Base-by-base conservation (phyloP, 1,140 invertebrate genomes). In the Hestina assimilis region DNA sequence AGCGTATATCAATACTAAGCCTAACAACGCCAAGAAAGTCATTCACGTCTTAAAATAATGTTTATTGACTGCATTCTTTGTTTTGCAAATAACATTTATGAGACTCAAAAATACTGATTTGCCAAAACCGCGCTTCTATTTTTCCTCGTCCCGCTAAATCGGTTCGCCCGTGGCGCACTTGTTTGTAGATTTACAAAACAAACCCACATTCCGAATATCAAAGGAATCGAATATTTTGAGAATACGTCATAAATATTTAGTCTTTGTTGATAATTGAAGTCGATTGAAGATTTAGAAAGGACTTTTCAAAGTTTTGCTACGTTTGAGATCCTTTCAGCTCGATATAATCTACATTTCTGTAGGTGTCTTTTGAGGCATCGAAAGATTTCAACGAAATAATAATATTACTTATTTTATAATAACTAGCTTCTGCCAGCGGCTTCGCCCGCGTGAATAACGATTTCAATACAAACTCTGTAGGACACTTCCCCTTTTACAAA, bases 151-250 rank as follows among this genome's bases (percentile, higher is more conserved):
- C 41, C 31, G 15, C 31, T 35, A 35, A 35, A 35, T 35, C 15
- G 31, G 31, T 12, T 15, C 3, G 31, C 31, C 15, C 31, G 31
- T 35, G 31, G 31, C 31, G 14, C 6, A 15, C 31, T 35, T 35
- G 41, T 43, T 43, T 43, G 41, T 43, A 43, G 24, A 43, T 43
- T 43, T 23, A 20, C 19, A 14, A 24, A 43, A 43, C 41, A 43
- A 43, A 43, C 41, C 14, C 41, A 24, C 20, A n/a, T 23, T 23
- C 17, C 17, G 24, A n/a, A 43, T 43, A 24, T 43, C 41, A 43
- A 43, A 43, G 19, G 41, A 43, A 43, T 43, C 41, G 41, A 21
- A 11, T 23, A 43, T 43, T n/a, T 43, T 26, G 41, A 12, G 21
- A 43, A 43, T 23, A 24, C 12, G 21, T 12, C 17, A 41, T 41